Base-by-base conservation (phyloP, 1,140 invertebrate species). In the Forficula auricularia region DNA sequence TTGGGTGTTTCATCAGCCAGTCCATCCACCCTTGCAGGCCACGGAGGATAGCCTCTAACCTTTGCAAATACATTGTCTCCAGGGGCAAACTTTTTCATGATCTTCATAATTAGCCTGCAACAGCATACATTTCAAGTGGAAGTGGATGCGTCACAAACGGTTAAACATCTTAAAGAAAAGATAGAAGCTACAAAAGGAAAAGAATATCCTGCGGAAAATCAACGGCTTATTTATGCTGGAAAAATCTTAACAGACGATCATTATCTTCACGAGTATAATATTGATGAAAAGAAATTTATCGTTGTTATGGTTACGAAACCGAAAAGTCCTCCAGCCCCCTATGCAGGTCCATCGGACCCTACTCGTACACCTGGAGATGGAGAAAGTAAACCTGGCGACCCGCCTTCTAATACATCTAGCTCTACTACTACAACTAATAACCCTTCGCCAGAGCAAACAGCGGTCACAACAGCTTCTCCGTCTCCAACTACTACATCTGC, bases 281-380 rank as follows among this genome's bases (percentile, higher is more conserved):
- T 96, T 57, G 89, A 96, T 63, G 89, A 94, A 56, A 92, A 88
- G 54, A 97, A 96, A 63, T 96, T 96, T 64, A 81, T 97, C 58
- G 91, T 97, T 51, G 84, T 96, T 47, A 95, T 97, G 88, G 80
- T 95, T 44, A 83, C 87, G 14, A 94, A 94, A 65, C 73, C 79
- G 32, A 84, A 82, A 62, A 54, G 66, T 49, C 52, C 61, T 42
- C 55, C 66, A 47, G 53, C 65, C 18, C 50, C 65, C 19, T 50
- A 64, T 33, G 53, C 62, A 12, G 62, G 60, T 33, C 41, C 46
- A 33, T 40, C 38, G 34, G 44, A 45, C 22, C 44, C 44, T 13
- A 40, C n/a, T 9, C n/a, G 9, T 9, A n/a, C 9, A 32, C 31
- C n/a, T 9, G 31, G 31, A 32, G 31, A 32, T n/a, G 31, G 31